Evolutionary conservation across 2,888 invertebrate species (phyloP).

Genomic region (Adelphocoris suturalis): DNA sequence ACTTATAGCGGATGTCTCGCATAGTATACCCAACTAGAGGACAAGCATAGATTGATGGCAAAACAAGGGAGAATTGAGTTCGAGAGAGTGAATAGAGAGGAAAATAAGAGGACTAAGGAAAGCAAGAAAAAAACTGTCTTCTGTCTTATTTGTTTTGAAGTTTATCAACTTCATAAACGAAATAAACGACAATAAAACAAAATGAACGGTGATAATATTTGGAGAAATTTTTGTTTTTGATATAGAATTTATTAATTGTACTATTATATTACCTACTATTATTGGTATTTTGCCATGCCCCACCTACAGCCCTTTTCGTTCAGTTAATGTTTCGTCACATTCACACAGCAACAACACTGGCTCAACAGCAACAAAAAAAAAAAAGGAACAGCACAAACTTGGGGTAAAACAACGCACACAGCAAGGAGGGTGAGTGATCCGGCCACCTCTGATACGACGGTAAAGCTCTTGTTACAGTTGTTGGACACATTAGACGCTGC

Average conservation of each 20-base stretch:
- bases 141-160: not conserved
- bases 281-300: slow-evolving; percentile 64
- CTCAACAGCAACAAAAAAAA: slow-evolving; percentile 56
- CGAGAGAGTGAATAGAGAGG: slow-evolving; percentile 8
- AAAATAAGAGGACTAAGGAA: no score
- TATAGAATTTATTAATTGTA: not conserved
- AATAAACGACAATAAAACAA: not conserved
- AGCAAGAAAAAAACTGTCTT: not conserved
- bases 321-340: slow-evolving; percentile 51
- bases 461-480: not conserved
- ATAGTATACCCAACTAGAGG: slow-evolving; percentile 95
- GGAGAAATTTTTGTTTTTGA: not conserved
- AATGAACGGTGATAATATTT: slow-evolving; percentile 3
- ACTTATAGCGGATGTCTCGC: slow-evolving; percentile 98
- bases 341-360: slow-evolving; percentile 67
- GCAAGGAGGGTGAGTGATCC: slow-evolving; percentile 50
- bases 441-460: slow-evolving; percentile 26
- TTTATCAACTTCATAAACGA: slow-evolving; percentile 28
- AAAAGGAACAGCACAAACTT: slow-evolving; percentile 51
- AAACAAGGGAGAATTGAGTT: slow-evolving; percentile 59
- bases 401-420: slow-evolving; percentile 64
- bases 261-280: not conserved
- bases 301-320: slow-evolving; percentile 70
- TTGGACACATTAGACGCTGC: no score
- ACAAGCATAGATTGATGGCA: slow-evolving; percentile 67